Base-by-base conservation (phyloP, 2,113 vertebrate species). In the Strix uralensis region DNA sequence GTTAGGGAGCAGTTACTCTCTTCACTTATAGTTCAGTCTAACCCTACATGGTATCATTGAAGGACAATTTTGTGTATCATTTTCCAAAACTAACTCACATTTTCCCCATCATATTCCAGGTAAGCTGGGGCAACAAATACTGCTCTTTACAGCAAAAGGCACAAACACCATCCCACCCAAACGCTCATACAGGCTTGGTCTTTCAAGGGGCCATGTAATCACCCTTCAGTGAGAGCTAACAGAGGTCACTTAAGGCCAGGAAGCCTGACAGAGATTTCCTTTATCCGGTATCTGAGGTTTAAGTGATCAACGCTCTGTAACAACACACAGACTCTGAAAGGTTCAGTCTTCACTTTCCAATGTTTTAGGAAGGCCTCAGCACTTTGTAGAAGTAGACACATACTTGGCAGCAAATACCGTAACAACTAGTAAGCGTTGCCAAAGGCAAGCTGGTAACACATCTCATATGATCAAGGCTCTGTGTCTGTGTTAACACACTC, bases 371-470 rank as follows among this genome's bases (percentile, higher is more conserved):
- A 84, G 34, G 59, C 69, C 55, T 84, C 63, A 61, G 86, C 86
- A 84, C 86, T 66, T 71, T 2, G 4, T 14, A 81, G 58, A n/a
- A 90, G 81, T 14, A 57, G 96, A 89, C 77, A 78, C 49, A 73
- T 84, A 92, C 47, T 93, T 93, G 94, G 96, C 96, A 96, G 80
- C 69, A 86, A 90, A 86, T 32, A 72, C 54, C 83, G 78, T 87
- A 93, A 89, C 88, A 89, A 81, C 1, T 3, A 49, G 38, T 22
- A 52, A 86, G 83, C 9, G 3, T 26, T 66, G 86, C 86, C 94
- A 94, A 88, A 89, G 65, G 49, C 82, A 91, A 92, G 63, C 34
- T 81, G 57, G 57, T 86, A 91, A 89, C 44, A 36, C 44, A 46
- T 47, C 52, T 66, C 46, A 47, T 46, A 36, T 4, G 59, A 86